phyloP scores from a whole-genome alignment of 2,113 vertebrate genomes.

The Papio anubis region DNA sequence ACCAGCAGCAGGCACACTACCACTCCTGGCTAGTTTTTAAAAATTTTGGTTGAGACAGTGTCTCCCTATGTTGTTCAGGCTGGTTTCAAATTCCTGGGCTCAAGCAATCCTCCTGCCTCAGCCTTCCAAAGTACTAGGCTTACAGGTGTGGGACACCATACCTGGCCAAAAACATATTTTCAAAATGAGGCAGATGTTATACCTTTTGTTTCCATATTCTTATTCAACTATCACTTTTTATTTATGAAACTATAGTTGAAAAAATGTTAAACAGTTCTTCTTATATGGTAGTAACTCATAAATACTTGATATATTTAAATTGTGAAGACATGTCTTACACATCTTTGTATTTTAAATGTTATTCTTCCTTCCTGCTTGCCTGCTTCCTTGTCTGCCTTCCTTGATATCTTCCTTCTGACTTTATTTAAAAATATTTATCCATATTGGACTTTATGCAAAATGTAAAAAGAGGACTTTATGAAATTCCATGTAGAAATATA shows the following conservation, averaged over 20 bases:
- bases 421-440: conserved; percentile 33
- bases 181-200: not conserved
- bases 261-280: not conserved
- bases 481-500: not conserved
- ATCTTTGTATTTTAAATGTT: not conserved
- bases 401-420: not conserved
- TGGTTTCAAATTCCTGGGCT: too few species aligned
- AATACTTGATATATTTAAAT: conserved; percentile 14
- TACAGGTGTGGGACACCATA: too few species aligned
- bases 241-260: not conserved
- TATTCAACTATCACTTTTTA: not conserved
- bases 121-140: too few species aligned
- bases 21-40: too few species aligned
- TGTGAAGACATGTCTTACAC: not conserved
- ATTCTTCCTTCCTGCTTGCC: not conserved
- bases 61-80: too few species aligned
- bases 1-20: too few species aligned
- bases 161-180: conserved; percentile 2
- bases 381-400: not conserved
- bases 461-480: not conserved
- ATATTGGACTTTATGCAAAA: not conserved
- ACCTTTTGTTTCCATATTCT: not conserved
- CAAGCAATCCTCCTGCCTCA: too few species aligned
- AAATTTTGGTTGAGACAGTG: too few species aligned
- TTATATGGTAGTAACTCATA: not conserved